Conservation (phyloP, 2,888 invertebrate species). For the Zygaena filipendulae region DNA sequence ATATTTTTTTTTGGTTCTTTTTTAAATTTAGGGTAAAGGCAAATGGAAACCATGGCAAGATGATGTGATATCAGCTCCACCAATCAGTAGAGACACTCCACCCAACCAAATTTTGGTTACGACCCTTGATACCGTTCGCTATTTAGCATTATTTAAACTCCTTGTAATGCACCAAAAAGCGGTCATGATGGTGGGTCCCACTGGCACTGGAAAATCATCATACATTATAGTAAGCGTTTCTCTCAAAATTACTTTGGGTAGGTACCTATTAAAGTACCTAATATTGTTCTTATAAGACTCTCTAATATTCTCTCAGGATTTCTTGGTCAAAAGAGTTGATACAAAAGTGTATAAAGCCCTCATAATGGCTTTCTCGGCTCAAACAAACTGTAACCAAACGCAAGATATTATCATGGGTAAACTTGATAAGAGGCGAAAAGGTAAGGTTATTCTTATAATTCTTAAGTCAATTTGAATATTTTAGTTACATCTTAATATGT, state of each 20-base stretch:
- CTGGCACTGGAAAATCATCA: conserved; percentile 95
- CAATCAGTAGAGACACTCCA: conserved; percentile 88
- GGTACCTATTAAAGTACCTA: no score
- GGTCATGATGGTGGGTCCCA: conserved; percentile 90
- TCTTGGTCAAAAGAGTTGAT: conserved; percentile 83
- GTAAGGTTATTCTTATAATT: conserved; percentile 28
- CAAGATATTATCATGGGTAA: conserved; percentile 96
- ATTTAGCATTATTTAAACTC: conserved; percentile 81
- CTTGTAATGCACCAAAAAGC: conserved; percentile 85
- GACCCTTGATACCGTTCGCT: conserved; percentile 90
- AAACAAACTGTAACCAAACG: conserved; percentile 92
- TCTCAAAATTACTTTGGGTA: no score
- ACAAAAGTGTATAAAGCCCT: conserved; percentile 83
- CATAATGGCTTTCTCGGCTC: conserved; percentile 92
- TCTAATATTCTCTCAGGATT: conserved; percentile 67
- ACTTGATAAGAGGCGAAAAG: conserved; percentile 91
- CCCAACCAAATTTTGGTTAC: conserved; percentile 96
- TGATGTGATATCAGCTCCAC: conserved; percentile 77
- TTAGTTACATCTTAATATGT: no score
- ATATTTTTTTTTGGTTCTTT: conserved; percentile 1
- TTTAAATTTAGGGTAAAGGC: conserved; percentile 76
- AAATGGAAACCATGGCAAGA: conserved; percentile 95
- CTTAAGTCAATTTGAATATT: no score
- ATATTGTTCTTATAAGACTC: no score
- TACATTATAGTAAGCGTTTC: conserved; percentile 82